Conservation (phyloP, 2,888 invertebrate species). For the Rhagonycha fulva region DNA sequence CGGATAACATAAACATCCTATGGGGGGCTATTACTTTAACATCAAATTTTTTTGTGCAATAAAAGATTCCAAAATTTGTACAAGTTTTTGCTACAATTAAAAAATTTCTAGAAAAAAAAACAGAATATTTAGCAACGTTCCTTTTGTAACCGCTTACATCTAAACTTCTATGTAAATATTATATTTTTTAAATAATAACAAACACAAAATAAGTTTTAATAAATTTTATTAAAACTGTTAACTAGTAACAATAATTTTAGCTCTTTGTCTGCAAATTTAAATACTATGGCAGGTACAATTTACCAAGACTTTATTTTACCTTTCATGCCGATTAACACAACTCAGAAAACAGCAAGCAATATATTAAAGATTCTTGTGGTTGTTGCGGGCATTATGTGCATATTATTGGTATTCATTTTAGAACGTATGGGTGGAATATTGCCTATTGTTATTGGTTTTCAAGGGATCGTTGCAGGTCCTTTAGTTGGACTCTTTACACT, state of each 20-base stretch:
- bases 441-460: slow-evolving; percentile 60
- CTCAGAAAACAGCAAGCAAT: slow-evolving; percentile 60
- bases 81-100: no score
- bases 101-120: no score
- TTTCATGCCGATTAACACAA: slow-evolving; percentile 57
- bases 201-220: no score
- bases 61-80: no score
- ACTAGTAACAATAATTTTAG: slow-evolving; percentile 49
- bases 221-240: no score
- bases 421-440: slow-evolving; percentile 69
- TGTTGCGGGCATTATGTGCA: slow-evolving; percentile 68
- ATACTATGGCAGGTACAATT: slow-evolving; percentile 66
- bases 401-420: slow-evolving; percentile 68
- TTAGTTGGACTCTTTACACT: slow-evolving; percentile 67
- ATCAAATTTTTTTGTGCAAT: no score
- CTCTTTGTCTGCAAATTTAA: slow-evolving; percentile 65
- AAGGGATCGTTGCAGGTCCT: slow-evolving; percentile 68
- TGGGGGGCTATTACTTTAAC: no score
- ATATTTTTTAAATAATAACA: no score
- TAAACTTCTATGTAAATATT: no score
- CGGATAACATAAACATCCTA: no score
- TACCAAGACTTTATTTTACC: slow-evolving; percentile 68
- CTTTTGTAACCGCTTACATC: no score
- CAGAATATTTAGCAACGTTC: no score
- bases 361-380: slow-evolving; percentile 62